These are phyloP conservation scores for Enteromius thamalakanensis DNA, from an alignment of 2,797 vertebrate genomes.

Conservation along the genomic window DNA sequence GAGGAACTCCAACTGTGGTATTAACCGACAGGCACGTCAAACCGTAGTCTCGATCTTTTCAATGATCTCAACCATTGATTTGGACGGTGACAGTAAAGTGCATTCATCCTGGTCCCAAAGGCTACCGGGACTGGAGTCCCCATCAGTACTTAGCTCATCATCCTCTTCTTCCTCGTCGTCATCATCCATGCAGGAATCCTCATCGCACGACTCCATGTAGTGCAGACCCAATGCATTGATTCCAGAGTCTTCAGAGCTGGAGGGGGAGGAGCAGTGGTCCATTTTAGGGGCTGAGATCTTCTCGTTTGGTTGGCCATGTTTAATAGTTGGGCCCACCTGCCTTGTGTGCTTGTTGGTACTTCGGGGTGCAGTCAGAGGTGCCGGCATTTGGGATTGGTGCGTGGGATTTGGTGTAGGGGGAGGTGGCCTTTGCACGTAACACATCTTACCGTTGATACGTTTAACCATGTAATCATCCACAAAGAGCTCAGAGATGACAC, in stretches of 20 bases:
- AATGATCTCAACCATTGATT: constrained; percentile 86
- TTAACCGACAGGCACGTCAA: constrained; percentile 64
- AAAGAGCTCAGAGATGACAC: constrained; percentile 86
- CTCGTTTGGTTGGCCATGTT: constrained; percentile 58
- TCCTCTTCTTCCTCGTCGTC: constrained; percentile 71
- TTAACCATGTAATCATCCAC: constrained; percentile 88
- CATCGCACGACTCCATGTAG: constrained; percentile 85
- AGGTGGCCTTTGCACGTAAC: constrained; percentile 82
- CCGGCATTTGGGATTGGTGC: constrained; percentile 5
- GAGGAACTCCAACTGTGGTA: neutral
- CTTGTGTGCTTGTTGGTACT: constrained; percentile 28
- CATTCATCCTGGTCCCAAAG: constrained; percentile 87
- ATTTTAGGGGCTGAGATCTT: constrained; percentile 77
- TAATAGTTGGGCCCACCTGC: constrained; percentile 64
- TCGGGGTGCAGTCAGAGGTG: constrained; percentile 7
- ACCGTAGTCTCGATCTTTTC: constrained; percentile 92
- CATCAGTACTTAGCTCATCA: constrained; percentile 66
- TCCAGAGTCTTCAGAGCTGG: constrained; percentile 89
- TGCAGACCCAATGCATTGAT: constrained; percentile 86
- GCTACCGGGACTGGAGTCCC: constrained; percentile 81
- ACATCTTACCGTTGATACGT: constrained; percentile 90
- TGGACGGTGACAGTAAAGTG: constrained; percentile 83
- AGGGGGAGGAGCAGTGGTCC: constrained; percentile 86
- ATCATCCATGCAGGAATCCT: constrained; percentile 82
- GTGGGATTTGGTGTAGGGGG: constrained; percentile 22